phyloP scores from a whole-genome alignment of 2,797 vertebrate species.

The Sebastes iracundus region DNA sequence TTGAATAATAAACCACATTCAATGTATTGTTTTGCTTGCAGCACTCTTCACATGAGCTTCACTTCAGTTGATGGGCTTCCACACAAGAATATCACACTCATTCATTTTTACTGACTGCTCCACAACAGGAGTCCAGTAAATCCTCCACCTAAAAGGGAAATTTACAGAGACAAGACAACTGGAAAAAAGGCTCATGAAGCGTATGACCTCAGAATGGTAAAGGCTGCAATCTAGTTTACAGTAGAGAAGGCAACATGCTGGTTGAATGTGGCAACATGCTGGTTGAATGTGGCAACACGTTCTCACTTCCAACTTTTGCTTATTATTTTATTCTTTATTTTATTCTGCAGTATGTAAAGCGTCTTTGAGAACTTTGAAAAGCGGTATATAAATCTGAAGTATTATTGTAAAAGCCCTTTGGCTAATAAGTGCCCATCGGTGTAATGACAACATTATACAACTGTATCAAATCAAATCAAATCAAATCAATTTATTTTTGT shows the following conservation, averaged over 20 bases:
- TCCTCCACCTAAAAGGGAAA: constrained; percentile 39
- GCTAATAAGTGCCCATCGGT: no score
- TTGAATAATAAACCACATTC: not conserved
- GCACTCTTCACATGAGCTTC: not conserved
- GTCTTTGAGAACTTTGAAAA: no score
- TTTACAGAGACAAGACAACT: constrained; percentile 43
- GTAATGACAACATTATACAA: no score
- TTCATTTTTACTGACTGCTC: constrained; percentile 48
- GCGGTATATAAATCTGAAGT: no score
- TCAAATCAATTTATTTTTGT: no score
- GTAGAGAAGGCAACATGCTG: not conserved
- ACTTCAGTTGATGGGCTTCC: constrained; percentile 14
- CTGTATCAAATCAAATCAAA: no score
- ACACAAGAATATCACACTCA: not conserved
- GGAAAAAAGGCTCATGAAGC: constrained; percentile 1
- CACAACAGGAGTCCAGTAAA: constrained; percentile 48
- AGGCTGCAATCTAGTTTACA: not conserved
- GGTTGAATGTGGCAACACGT: not conserved
- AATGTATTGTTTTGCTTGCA: constrained; percentile 11
- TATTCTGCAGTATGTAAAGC: no score
- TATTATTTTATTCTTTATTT: no score
- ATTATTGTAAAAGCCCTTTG: no score
- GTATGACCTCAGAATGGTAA: constrained; percentile 33
- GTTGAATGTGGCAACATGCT: not conserved
- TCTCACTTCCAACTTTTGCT: no score